These are phyloP conservation scores for Osmerus eperlanus DNA, from an alignment of 2,113 vertebrate species.

Conservation along the genomic window DNA sequence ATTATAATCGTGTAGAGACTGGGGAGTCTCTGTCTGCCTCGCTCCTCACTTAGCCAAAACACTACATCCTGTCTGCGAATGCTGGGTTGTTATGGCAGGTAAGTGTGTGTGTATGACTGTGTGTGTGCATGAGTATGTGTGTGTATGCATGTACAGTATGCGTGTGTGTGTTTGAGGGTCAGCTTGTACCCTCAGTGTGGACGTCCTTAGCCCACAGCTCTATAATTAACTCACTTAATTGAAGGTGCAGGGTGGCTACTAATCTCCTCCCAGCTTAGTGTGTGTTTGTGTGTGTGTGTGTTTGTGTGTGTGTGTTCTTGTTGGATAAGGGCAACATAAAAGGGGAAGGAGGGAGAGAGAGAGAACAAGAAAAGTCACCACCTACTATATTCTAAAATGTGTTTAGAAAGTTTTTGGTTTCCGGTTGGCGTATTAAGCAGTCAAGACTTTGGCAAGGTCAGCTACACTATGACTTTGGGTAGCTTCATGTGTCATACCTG, in stretches of 20 bases:
- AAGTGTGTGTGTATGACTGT: constrained; percentile 14
- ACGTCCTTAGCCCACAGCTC: neutral
- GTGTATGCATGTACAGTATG: neutral
- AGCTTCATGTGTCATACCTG: too few species aligned
- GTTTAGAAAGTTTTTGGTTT: too few species aligned
- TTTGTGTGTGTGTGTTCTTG: neutral
- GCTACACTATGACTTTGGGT: too few species aligned
- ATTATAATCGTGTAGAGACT: constrained; percentile 42
- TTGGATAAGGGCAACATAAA: neutral
- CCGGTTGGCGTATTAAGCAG: too few species aligned
- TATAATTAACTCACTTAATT: constrained; percentile 1
- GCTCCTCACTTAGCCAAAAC: constrained; percentile 9
- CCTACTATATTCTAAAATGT: too few species aligned
- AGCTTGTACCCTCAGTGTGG: neutral
- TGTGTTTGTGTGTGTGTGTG: constrained; percentile 1
- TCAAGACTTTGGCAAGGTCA: too few species aligned
- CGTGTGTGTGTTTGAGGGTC: neutral
- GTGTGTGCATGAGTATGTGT: neutral
- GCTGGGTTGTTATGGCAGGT: constrained; percentile 15
- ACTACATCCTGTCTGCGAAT: constrained; percentile 5
- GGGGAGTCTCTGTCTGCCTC: constrained; percentile 24
- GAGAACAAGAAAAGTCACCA: neutral
- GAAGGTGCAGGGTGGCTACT: constrained; percentile 3
- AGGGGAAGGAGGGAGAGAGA: constrained; percentile 12
- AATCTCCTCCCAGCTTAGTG: constrained; percentile 9